Base-by-base conservation (phyloP, 2,113 vertebrate genomes). In the Sciurus niger region DNA sequence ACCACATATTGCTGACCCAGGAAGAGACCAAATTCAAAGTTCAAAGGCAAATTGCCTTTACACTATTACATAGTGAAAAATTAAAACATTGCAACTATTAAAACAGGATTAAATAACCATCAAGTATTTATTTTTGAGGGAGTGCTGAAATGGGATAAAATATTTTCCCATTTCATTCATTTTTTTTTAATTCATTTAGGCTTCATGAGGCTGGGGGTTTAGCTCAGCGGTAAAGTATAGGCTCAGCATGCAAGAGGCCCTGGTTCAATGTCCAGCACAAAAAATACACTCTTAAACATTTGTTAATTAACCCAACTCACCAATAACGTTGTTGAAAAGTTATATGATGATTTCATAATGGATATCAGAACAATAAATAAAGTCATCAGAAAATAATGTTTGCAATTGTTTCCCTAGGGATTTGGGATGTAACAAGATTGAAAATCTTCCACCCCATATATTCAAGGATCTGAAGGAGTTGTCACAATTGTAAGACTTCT, bases 381-480 rank as follows among this genome's bases (percentile, higher is more conserved):
- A 83, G 25, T 95, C 68, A 73, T 95, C 70, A 95, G 48, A 97
- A 95, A 92, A 95, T 93, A 97, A 48, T 92, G 68, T 82, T 93
- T 98, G 63, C 93, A 85, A 68, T 97, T 99, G 79, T 98, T 98
- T 94, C 83, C 34, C 85, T 98, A 99, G 99, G 96, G 99, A 99
- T 98, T 98, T 99, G 95, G 99, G 99, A 98, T 99, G 91, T 97
- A 99, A 99, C 98, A 98, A 98, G 98, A 99, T 99, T 97, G 98
- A 99, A 98, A 98, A 97, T 0, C 99, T 99, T 95, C 98, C 99
- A 80, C 98, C 98, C 0, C 96, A 98, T 96, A 96, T 99, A 95
- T 99, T 99, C 97, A 98, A 99, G 94, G 98, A 99, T 96, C 98
- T 99, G 76, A 99, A 98, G 97, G 99, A 99, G 92, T 99, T 99